Conservation (phyloP, 2,888 invertebrate genomes). For the Hydroisotoma schaefferi region DNA sequence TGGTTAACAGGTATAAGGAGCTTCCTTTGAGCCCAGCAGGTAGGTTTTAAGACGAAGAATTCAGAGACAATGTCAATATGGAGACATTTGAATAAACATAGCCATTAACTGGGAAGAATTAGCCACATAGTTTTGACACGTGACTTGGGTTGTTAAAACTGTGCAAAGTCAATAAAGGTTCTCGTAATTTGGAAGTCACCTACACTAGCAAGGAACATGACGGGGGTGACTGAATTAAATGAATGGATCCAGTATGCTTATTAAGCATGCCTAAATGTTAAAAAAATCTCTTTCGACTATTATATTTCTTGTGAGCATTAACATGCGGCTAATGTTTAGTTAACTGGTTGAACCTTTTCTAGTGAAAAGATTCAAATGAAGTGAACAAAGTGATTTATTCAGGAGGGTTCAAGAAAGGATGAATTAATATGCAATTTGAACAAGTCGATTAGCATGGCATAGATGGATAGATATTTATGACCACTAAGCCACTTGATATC, state of each 20-base stretch:
- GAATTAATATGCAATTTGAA: conserved; percentile 2
- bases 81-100: conserved; percentile 17
- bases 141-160: conserved; percentile 19
- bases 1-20: too few relatives aligned
- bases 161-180: conserved; percentile 13
- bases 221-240: background rate
- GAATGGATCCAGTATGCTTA: background rate
- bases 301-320: background rate
- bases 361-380: background rate
- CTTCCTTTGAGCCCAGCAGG: too few relatives aligned
- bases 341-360: background rate
- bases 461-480: background rate
- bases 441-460: conserved; percentile 4
- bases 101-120: conserved; percentile 23
- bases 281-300: background rate
- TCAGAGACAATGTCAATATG: conserved; percentile 16
- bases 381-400: background rate
- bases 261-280: background rate
- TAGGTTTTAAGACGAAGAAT: too few relatives aligned
- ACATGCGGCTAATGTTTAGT: background rate
- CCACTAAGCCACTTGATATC: background rate
- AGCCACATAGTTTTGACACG: conserved; percentile 27
- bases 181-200: background rate
- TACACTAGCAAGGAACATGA: conserved; percentile 3
- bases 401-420: background rate